Evolutionary conservation across 1,140 invertebrate genomes (phyloP).

Genomic region (Harpegnathos saltator): DNA sequence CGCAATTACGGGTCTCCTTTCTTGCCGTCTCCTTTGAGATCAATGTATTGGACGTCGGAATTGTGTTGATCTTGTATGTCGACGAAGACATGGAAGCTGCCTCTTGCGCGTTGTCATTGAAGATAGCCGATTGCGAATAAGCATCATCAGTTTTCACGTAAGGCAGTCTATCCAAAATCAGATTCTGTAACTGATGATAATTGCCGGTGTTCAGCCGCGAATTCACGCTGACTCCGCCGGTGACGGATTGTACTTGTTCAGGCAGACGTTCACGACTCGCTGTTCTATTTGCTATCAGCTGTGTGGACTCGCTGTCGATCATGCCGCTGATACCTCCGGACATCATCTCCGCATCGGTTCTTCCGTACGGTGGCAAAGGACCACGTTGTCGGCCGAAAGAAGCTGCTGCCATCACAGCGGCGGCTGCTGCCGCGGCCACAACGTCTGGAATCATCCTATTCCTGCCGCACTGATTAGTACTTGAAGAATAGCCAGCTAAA

Average conservation of each 20-base stretch:
- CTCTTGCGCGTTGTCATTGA: constrained; percentile 17
- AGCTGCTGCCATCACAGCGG: constrained; percentile 66
- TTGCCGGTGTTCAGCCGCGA: constrained; percentile 9
- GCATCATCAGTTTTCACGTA: constrained; percentile 23
- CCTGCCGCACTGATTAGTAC: constrained; percentile 20
- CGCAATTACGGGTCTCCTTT: constrained; percentile 69
- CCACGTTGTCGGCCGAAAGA: constrained; percentile 61
- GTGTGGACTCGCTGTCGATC: constrained; percentile 15
- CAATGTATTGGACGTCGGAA: neutral
- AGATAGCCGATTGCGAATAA: constrained; percentile 40
- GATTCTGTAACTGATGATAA: constrained; percentile 59
- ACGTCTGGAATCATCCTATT: constrained; percentile 68
- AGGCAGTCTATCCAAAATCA: constrained; percentile 43
- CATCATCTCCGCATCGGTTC: neutral
- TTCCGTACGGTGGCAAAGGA: constrained; percentile 38
- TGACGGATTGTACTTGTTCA: constrained; percentile 1
- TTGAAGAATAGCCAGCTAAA: constrained; percentile 27
- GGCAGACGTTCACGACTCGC: constrained; percentile 8
- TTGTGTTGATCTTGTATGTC: constrained; percentile 17
- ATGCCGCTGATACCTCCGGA: constrained; percentile 6
- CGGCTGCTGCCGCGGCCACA: constrained; percentile 67
- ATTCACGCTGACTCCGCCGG: constrained; percentile 29
- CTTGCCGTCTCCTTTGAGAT: neutral
- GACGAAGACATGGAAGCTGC: neutral
- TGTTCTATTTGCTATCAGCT: neutral